Evolutionary conservation across 2,888 invertebrate genomes (phyloP).

Genomic region (Orthonychiurus folsomi): DNA sequence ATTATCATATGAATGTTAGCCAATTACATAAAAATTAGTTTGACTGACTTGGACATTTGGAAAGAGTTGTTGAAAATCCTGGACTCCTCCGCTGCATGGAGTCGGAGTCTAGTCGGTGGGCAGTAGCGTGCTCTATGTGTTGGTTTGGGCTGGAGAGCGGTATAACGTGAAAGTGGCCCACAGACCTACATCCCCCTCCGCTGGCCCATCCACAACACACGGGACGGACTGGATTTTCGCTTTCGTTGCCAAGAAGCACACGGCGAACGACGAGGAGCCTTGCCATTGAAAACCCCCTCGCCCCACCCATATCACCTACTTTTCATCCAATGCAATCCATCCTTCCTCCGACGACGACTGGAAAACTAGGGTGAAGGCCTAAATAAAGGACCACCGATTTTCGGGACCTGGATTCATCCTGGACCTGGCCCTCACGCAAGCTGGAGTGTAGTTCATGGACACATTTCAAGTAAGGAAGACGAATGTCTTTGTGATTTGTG

Average conservation of each 20-base stretch:
- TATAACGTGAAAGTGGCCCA: conserved; percentile 59
- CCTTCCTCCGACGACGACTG: background rate
- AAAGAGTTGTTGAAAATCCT: too few relatives aligned
- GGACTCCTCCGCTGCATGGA: too few relatives aligned
- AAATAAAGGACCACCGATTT: background rate
- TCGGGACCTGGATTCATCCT: background rate
- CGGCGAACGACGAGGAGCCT: too few relatives aligned
- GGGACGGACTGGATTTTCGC: conserved; percentile 4
- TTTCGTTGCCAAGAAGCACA: conserved; percentile 30
- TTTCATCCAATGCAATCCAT: background rate
- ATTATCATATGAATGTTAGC: too few relatives aligned
- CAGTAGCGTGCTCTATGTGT: background rate
- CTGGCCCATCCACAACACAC: conserved; percentile 51
- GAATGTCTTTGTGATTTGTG: too few relatives aligned
- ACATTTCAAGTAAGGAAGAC: too few relatives aligned
- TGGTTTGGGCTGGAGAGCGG: background rate
- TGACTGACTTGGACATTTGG: too few relatives aligned
- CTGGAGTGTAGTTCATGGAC: too few relatives aligned
- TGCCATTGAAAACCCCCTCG: conserved; percentile 24
- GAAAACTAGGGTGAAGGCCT: background rate
- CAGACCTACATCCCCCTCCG: conserved; percentile 85
- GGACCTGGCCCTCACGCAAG: too few relatives aligned
- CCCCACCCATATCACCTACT: conserved; percentile 6
- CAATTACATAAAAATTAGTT: too few relatives aligned
- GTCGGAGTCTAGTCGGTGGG: too few relatives aligned